phyloP scores from a whole-genome alignment of 2,113 vertebrate genomes.

The Telmatochromis bifrenatus region DNA sequence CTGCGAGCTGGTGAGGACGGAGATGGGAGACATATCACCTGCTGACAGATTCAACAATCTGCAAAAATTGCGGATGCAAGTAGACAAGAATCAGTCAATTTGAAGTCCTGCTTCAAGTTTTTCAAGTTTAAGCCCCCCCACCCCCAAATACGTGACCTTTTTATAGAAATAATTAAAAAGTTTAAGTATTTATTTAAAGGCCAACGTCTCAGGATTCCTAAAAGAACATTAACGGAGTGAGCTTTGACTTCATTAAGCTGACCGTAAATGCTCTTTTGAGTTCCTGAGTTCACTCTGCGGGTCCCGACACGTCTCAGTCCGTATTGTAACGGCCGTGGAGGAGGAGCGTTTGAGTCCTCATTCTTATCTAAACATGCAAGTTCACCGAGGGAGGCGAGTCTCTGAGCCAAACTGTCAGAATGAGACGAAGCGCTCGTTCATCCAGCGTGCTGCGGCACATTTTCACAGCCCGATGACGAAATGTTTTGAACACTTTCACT shows the following conservation, averaged over 20 bases:
- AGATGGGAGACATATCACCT: background rate
- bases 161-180: accelerated
- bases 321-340: no score
- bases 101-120: background rate
- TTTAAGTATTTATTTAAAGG: background rate
- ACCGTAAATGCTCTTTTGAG: background rate
- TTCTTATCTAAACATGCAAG: background rate
- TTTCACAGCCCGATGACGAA: background rate
- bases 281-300: background rate
- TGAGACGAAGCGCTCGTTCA: background rate
- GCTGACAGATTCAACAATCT: background rate
- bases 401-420: background rate
- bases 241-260: background rate
- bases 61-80: background rate
- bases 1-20: background rate
- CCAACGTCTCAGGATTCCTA: background rate
- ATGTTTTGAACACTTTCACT: background rate
- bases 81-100: background rate
- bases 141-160: background rate
- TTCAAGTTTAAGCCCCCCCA: accelerated
- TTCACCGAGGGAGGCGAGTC: background rate
- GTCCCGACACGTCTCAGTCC: background rate
- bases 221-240: accelerated
- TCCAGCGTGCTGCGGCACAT: background rate
- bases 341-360: background rate